A percentile compares a stretch with the other conserved stretches of the same genome.
These are phyloP conservation scores for Elachura formosa DNA, from an alignment of 2,113 vertebrate species.

Conservation along the genomic window DNA sequence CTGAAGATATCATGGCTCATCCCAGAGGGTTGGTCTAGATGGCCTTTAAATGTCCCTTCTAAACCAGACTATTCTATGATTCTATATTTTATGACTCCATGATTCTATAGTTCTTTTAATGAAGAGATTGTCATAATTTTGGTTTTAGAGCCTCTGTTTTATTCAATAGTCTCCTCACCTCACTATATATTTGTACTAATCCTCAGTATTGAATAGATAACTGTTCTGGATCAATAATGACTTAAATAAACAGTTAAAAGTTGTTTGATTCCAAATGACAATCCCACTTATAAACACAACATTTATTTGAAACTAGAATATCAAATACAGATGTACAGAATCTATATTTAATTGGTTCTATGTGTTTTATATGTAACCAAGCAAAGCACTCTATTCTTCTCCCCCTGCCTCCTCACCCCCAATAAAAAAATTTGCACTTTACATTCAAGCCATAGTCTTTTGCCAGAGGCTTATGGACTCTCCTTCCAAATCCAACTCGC, in stretches of 20 bases:
- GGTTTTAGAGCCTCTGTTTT: neutral
- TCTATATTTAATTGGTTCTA: neutral
- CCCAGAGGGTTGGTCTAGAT: neutral
- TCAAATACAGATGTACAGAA: neutral
- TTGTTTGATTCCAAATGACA: neutral
- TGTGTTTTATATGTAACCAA: neutral
- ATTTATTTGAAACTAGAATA: neutral
- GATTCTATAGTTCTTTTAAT: neutral
- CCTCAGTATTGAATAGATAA: neutral
- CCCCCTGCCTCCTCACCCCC: rapidly evolving
- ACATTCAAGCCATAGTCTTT: neutral
- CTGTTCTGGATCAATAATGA: neutral
- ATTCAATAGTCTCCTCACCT: neutral
- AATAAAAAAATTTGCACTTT: neutral
- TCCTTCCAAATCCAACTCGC: neutral
- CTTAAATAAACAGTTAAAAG: neutral
- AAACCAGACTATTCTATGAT: neutral
- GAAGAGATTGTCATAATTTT: rapidly evolving
- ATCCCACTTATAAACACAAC: neutral
- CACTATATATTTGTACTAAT: neutral
- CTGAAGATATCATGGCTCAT: neutral
- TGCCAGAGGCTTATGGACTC: neutral
- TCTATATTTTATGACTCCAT: neutral
- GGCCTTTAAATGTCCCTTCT: neutral
- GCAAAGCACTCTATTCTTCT: neutral